Conservation (phyloP, 2,113 vertebrate species). For the Platysternon megacephalum region DNA sequence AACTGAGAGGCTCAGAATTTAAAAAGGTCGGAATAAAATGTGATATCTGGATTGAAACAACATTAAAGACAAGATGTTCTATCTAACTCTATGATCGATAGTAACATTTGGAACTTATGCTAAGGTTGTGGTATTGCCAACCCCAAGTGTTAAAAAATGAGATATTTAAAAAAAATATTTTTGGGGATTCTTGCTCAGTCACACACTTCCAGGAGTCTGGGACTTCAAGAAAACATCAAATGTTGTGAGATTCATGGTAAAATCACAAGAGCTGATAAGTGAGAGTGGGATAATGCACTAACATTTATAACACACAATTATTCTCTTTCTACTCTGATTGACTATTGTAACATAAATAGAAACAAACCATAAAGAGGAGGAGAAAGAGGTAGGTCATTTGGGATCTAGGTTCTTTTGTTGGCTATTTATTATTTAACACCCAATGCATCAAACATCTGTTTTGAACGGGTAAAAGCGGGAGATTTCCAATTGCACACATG, state of each 20-base stretch:
- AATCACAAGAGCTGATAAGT: not conserved
- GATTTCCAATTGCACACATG: not conserved
- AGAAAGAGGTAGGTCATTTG: not conserved
- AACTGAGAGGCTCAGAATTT: conserved; percentile 45
- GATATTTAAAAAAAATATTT: conserved; percentile 32
- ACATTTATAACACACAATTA: not conserved
- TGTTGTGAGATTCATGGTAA: not conserved
- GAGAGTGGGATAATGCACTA: not conserved
- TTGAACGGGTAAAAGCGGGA: not conserved
- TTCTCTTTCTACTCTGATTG: not conserved
- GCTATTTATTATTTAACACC: not conserved
- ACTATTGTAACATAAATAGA: not conserved
- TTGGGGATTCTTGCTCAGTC: not conserved
- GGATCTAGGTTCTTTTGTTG: not conserved
- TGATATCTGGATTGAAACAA: not conserved
- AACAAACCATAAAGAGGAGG: not conserved
- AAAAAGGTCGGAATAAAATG: conserved; percentile 14
- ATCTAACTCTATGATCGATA: not conserved
- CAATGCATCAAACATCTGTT: not conserved
- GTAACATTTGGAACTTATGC: conserved; percentile 45
- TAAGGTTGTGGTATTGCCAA: conserved; percentile 31
- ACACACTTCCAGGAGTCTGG: not conserved
- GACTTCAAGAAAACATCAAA: not conserved
- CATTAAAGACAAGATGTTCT: conserved; percentile 23
- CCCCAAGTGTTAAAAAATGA: conserved; percentile 21